phyloP scores from a whole-genome alignment of 2,888 invertebrate species.

The Tenthredo livida region DNA sequence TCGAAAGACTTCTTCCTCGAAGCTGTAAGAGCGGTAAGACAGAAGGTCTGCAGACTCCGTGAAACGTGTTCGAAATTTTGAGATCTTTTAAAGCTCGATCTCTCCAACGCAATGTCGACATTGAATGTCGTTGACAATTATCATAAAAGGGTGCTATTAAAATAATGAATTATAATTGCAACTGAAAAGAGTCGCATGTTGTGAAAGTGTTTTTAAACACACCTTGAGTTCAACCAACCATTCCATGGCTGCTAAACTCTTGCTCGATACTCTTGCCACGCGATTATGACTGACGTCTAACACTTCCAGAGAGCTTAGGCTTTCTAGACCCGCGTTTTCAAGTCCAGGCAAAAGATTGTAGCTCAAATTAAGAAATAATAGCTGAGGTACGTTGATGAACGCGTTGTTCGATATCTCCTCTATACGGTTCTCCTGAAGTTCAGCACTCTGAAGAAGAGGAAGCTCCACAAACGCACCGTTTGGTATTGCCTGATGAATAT shows the following conservation, averaged over 20 bases:
- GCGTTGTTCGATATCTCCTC: constrained; percentile 87
- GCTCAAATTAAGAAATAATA: constrained; percentile 91
- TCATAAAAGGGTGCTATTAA: constrained; percentile 17
- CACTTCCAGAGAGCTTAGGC: constrained; percentile 89
- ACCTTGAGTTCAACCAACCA: constrained; percentile 92
- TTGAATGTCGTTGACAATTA: constrained; percentile 3
- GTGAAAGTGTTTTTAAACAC: constrained; percentile 52
- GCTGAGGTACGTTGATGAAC: constrained; percentile 88
- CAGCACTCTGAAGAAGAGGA: constrained; percentile 86
- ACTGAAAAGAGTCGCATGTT: constrained; percentile 32
- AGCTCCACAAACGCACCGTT: constrained; percentile 88
- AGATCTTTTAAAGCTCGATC: neutral
- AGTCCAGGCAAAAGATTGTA: constrained; percentile 88
- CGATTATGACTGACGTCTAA: constrained; percentile 91
- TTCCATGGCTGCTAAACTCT: constrained; percentile 88
- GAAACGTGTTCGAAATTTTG: constrained; percentile 1
- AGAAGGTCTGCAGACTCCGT: constrained; percentile 8
- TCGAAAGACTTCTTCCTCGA: neutral
- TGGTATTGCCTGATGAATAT: constrained; percentile 79
- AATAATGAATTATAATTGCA: constrained; percentile 42
- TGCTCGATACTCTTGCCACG: constrained; percentile 83
- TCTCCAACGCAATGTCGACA: constrained; percentile 1
- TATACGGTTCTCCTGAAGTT: constrained; percentile 90
- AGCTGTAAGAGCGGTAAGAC: neutral
- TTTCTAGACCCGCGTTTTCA: constrained; percentile 87